These are phyloP conservation scores for Corvus cornix DNA, from an alignment of 2,113 vertebrate species.

Conservation along the genomic window DNA sequence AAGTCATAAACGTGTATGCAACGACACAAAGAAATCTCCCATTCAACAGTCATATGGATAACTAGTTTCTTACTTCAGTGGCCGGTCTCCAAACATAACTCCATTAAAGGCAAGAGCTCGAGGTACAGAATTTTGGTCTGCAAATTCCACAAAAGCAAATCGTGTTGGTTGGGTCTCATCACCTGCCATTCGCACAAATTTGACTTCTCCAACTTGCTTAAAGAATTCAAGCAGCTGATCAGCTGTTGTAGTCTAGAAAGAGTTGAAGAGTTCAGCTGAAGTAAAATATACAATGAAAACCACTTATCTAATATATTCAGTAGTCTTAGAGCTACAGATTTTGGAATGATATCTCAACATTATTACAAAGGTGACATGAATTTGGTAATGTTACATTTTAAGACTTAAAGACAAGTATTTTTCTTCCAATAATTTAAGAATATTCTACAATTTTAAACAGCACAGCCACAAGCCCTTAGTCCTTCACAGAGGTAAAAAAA, in stretches of 20 bases:
- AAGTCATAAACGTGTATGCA: not conserved
- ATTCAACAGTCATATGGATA: not conserved
- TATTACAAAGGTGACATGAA: not conserved
- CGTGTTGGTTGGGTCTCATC: constrained; percentile 95
- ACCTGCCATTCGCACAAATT: constrained; percentile 97
- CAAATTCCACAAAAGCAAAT: constrained; percentile 96
- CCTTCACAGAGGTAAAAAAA: not conserved
- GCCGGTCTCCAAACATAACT: constrained; percentile 93
- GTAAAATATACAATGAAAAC: not conserved
- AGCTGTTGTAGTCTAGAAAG: constrained; percentile 86
- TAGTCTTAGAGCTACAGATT: not conserved
- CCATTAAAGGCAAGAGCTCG: constrained; percentile 89
- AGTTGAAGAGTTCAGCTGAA: not conserved
- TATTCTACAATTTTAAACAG: not conserved
- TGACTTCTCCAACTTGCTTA: constrained; percentile 94
- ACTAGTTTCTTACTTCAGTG: constrained; percentile 87
- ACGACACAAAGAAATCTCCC: not conserved
- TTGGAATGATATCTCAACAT: not conserved
- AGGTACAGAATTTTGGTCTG: constrained; percentile 89
- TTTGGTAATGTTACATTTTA: not conserved
- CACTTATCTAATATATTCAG: not conserved
- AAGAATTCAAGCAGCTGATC: constrained; percentile 96
- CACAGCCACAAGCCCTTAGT: not conserved
- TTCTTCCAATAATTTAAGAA: not conserved
- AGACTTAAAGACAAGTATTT: not conserved